Evolutionary conservation across 2,888 invertebrate genomes (phyloP).

Genomic region (Portevinia maculata): DNA sequence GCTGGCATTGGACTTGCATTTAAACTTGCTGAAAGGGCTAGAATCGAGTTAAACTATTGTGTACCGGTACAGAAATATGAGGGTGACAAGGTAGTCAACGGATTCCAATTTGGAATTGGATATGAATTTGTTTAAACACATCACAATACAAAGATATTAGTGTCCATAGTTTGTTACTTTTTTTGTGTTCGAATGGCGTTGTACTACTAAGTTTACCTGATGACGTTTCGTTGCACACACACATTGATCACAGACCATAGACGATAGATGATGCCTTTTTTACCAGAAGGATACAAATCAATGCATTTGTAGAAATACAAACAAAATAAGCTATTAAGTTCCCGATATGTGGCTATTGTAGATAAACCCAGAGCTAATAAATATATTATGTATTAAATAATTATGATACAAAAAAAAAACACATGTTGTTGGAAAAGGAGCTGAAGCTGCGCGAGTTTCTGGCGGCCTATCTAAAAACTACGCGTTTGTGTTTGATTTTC

Average conservation of each 20-base stretch:
- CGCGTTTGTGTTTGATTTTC: no score
- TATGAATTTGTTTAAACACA: constrained; percentile 88
- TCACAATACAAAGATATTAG: background rate
- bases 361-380: constrained; percentile 37
- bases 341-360: constrained; percentile 28
- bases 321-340: constrained; percentile 28
- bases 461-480: no score
- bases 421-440: background rate
- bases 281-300: constrained; percentile 21
- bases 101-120: constrained; percentile 93
- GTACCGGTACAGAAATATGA: constrained; percentile 88
- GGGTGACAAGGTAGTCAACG: constrained; percentile 87
- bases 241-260: constrained; percentile 18
- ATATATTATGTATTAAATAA: constrained; percentile 23
- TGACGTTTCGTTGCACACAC: constrained; percentile 14
- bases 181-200: constrained; percentile 40
- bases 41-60: constrained; percentile 97
- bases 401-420: background rate
- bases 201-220: constrained; percentile 46
- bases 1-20: constrained; percentile 93
- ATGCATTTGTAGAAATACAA: constrained; percentile 52
- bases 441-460: no score
- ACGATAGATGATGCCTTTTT: constrained; percentile 35
- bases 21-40: constrained; percentile 91
- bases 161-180: constrained; percentile 6